Evolutionary conservation across 2,888 invertebrate species (phyloP).

Genomic region (Xestia rhomboidea): DNA sequence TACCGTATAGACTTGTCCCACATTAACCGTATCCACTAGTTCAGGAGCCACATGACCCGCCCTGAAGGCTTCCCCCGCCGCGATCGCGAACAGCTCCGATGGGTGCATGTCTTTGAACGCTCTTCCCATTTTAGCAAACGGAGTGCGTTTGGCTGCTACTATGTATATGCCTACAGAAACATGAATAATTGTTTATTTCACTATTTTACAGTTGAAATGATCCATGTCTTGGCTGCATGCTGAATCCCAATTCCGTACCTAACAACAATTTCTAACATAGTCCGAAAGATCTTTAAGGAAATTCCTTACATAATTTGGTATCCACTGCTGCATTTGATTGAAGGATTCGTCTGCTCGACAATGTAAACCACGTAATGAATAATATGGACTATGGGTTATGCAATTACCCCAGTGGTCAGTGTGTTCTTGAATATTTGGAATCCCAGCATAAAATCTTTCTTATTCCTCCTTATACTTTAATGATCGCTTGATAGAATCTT

Average conservation of each 20-base stretch:
- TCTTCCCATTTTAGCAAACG: constrained; percentile 98
- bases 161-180: constrained; percentile 93
- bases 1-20: constrained; percentile 96
- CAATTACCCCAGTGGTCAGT: background rate
- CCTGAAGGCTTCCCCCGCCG: constrained; percentile 94
- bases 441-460: background rate
- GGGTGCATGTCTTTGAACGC: constrained; percentile 92
- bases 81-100: constrained; percentile 94
- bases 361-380: background rate
- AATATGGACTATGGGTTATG: background rate
- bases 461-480: too few relatives aligned
- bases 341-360: background rate
- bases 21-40: constrained; percentile 95
- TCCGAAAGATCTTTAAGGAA: background rate
- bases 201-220: background rate
- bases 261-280: background rate
- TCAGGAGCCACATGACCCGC: constrained; percentile 95
- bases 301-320: background rate
- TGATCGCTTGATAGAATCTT: background rate
- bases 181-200: background rate
- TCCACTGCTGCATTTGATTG: background rate
- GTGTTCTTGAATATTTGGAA: background rate
- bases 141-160: constrained; percentile 98
- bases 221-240: background rate
- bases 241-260: background rate